Percentiles rank a stretch among this genome's conserved stretches.
Conservation (phyloP, 2,888 invertebrate species). For the Pyrrhia umbra region DNA sequence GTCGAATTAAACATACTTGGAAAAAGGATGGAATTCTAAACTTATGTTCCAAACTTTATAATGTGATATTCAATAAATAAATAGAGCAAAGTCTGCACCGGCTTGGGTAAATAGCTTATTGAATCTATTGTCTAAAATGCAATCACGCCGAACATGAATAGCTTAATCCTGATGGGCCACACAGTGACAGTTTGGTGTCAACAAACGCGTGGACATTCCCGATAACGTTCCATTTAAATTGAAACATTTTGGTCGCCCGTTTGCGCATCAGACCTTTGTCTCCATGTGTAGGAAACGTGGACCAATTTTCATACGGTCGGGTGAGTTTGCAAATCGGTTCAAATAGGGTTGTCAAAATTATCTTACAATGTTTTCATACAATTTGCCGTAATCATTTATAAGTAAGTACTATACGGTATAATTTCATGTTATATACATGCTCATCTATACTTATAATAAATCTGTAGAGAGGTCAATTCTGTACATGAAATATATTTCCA, state of each 20-base stretch:
- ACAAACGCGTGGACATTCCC: background rate
- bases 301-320: background rate
- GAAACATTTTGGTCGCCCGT: slow-evolving; percentile 12
- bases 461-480: too few relatives aligned
- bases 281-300: background rate
- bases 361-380: background rate
- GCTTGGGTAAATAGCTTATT: background rate
- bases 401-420: too few relatives aligned
- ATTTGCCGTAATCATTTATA: background rate
- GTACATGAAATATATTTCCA: too few relatives aligned
- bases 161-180: background rate
- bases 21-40: too few relatives aligned
- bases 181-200: slow-evolving; percentile 9
- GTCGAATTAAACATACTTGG: too few relatives aligned
- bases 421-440: too few relatives aligned
- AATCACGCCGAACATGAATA: background rate
- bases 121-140: background rate
- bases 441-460: too few relatives aligned
- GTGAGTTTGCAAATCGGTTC: background rate
- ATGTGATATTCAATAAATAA: too few relatives aligned
- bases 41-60: too few relatives aligned
- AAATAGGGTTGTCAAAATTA: background rate
- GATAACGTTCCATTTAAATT: slow-evolving; percentile 15
- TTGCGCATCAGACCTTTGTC: background rate
- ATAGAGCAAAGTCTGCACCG: background rate